These are phyloP conservation scores for Tragelaphus buxtoni DNA, from an alignment of 2,113 vertebrate species.

Conservation along the genomic window DNA sequence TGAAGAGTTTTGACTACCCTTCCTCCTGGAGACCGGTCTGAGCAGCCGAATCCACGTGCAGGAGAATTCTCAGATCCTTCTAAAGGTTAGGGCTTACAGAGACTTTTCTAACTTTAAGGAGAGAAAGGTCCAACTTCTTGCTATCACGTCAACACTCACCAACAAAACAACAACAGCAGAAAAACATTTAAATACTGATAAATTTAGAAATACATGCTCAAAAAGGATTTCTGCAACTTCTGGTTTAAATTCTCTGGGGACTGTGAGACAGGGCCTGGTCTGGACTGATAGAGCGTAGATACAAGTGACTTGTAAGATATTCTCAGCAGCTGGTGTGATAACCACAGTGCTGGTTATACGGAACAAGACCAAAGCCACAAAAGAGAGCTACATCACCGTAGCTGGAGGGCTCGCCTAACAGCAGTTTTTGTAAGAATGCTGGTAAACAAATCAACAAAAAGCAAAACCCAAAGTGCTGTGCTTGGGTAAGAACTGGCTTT, in stretches of 20 bases:
- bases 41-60: background rate
- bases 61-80: background rate
- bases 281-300: background rate
- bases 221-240: background rate
- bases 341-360: background rate
- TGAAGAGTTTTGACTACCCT: background rate
- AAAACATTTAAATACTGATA: background rate
- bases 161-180: background rate
- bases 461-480: background rate
- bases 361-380: conserved; percentile 28
- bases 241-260: background rate
- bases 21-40: background rate
- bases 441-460: background rate
- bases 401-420: background rate
- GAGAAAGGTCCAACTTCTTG: background rate
- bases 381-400: background rate
- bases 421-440: background rate
- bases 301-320: background rate
- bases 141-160: background rate
- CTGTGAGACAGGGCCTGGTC: background rate
- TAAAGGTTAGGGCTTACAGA: background rate
- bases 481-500: background rate
- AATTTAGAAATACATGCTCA: background rate
- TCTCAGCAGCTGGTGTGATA: background rate
- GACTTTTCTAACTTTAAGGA: background rate